Base-by-base conservation (phyloP, 2,113 vertebrate species). In the Poecilia latipinna region DNA sequence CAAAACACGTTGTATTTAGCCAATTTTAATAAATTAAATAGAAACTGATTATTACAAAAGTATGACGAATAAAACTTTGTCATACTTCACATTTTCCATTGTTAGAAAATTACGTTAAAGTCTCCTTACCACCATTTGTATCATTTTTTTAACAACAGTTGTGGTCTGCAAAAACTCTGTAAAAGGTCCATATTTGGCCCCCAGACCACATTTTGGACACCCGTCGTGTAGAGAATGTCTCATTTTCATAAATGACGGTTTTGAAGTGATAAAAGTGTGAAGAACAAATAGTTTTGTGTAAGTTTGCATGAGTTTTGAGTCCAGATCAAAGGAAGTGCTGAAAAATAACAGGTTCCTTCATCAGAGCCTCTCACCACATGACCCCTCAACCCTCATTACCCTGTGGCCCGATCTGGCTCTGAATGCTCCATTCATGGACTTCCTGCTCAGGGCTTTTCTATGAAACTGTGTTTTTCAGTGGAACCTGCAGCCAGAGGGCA, bases 261-360 rank as follows among this genome's bases (percentile, higher is more conserved):
- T 7, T 8, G 2, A 57, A 57, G 24, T 57, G 48, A 17, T 8
- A 54, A 19, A 54, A 54, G 7, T 54, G 15, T 54, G 22, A 54
- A 54, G 19, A 24, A 22, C 7, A 0, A 42, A 4, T 22, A 7
- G 19, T 19, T 54, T 22, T 51, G 19, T 7, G 31, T 32, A 19
- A 2, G 4, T 28, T 44, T 51, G 1, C 51, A 28, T n/a, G 4
- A 8, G 64, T 22, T 65, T 29, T 11, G 11, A 74, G 71, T 33
- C 48, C 61, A 77, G 74, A 86, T 81, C 37, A 77, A 24, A 31
- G 72, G 72, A 48, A 65, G 72, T 61, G 68, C 67, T 64, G 33
- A 82, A 51, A 86, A 86, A 85, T 73, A 86, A 80, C 82, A 78
- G 67, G 82, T 80, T 82, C 84, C 74, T 68, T 87, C 80, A 68